Percentiles rank a stretch among this genome's conserved stretches.
Conservation (phyloP, 2,888 invertebrate genomes). For the Drosophila acutilabella region DNA sequence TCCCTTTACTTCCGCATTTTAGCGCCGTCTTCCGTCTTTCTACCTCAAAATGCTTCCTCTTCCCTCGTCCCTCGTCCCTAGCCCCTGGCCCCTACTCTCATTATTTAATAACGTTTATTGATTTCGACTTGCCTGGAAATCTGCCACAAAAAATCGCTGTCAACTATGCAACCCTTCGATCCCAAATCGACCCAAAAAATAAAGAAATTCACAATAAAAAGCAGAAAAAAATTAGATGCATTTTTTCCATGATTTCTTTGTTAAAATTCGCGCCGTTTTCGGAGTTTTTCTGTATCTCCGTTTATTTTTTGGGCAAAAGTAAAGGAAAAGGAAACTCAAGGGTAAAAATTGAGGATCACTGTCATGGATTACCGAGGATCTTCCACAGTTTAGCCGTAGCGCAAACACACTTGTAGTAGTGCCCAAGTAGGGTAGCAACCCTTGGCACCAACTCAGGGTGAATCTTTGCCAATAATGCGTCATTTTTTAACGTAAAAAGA, state of each 20-base stretch:
- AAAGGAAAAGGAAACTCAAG: constrained; percentile 54
- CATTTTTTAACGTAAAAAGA: constrained; percentile 69
- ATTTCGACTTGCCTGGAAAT: constrained; percentile 66
- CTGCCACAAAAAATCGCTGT: constrained; percentile 70
- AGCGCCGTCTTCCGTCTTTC: constrained; percentile 58
- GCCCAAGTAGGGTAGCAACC: constrained; percentile 18
- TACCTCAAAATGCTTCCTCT: not conserved
- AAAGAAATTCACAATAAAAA: constrained; percentile 28
- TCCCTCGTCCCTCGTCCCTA: not conserved
- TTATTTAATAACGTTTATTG: constrained; percentile 77
- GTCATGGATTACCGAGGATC: constrained; percentile 73
- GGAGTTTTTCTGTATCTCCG: constrained; percentile 1
- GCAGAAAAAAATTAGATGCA: constrained; percentile 48
- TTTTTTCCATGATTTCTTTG: constrained; percentile 65
- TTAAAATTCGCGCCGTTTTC: constrained; percentile 49
- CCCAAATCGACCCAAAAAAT: constrained; percentile 23
- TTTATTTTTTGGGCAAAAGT: constrained; percentile 53
- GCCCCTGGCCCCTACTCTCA: constrained; percentile 3
- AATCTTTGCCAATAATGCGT: constrained; percentile 69
- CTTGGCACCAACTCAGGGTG: constrained; percentile 25
- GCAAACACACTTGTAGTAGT: constrained; percentile 50
- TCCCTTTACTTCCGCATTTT: constrained; percentile 73
- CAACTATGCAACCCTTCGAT: constrained; percentile 70
- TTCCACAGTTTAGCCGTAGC: constrained; percentile 72
- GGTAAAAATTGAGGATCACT: constrained; percentile 80